Base-by-base conservation (phyloP, 2,888 invertebrate species). In the Tetragonula carbonaria region DNA sequence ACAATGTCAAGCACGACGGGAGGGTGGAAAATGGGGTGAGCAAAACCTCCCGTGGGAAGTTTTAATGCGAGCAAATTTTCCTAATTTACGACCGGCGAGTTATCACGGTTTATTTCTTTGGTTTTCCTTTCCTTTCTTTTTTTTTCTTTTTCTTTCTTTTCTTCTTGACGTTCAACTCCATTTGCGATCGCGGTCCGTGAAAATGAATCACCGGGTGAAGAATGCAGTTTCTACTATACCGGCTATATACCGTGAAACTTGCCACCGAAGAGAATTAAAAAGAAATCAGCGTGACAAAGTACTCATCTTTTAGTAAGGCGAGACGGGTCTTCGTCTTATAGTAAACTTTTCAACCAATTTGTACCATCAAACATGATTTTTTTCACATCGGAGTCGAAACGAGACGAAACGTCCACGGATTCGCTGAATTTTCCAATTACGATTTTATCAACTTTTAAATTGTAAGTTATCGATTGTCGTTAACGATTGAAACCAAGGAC, bases 11-110 rank as follows among this genome's bases (percentile, higher is more conserved):
- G 16, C 68, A 28, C 14, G 67, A 53, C 50, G 62, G 21, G 62
- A 28, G 66, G 66, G 63, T 45, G 11, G 5, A 80, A 74, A 71
- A 77, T 50, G 66, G 21, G 11, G 38, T 38, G 45, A 73, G 63
- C 71, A 66, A 78, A 33, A 33, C 33, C 38, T 23, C 62, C 70
- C 33, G 71, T 67, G 63, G 28, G 74, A 78, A 79, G 77, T 78
- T 86, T 74, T 84, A 88, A 83, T 76, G 72, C 72, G 38, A 38
- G 28, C 8, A 84, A 80, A 84, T 88, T 85, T 78, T 53, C 65
- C 70, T 83, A 74, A 87, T 87, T 89, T 86, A 86, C 73, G 55
- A 53, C 45, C 62, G 33, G 38, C 33, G 28, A 70, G 66, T 78
- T 80, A 84, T 74, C 68, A 63, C 66, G 45, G 59, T 71, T 82